phyloP scores from a whole-genome alignment of 2,797 vertebrate genomes.

The Sphaeramia orbicularis region DNA sequence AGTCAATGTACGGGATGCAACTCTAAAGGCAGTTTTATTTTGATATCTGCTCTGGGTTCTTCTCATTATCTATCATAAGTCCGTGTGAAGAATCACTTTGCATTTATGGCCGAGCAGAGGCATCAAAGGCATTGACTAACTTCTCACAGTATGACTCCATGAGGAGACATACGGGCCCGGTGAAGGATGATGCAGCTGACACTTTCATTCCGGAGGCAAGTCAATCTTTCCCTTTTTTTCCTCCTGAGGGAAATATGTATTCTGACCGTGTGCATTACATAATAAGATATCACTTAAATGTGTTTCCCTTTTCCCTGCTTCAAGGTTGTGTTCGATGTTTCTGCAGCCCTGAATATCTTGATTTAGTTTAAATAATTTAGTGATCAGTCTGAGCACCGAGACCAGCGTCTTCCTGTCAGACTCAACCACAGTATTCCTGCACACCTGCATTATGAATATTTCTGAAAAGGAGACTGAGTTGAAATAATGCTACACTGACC shows the following conservation, averaged over 20 bases:
- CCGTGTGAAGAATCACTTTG: constrained; percentile 58
- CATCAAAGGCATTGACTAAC: constrained; percentile 64
- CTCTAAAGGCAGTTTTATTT: constrained; percentile 42
- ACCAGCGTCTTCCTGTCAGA: constrained; percentile 38
- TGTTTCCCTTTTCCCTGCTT: constrained; percentile 25
- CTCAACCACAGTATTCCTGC: constrained; percentile 24
- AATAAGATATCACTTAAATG: constrained; percentile 51
- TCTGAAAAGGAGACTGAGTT: constrained; percentile 4
- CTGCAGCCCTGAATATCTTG: constrained; percentile 34
- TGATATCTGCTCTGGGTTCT: constrained; percentile 37
- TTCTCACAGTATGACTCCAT: constrained; percentile 37
- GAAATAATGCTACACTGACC: neutral
- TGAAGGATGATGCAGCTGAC: constrained; percentile 61
- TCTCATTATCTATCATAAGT: constrained; percentile 59
- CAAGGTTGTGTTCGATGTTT: constrained; percentile 39
- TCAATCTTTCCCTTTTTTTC: constrained; percentile 38
- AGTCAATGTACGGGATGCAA: constrained; percentile 28
- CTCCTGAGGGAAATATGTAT: constrained; percentile 43
- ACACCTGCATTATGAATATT: constrained; percentile 43
- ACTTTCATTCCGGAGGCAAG: constrained; percentile 51
- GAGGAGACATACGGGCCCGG: constrained; percentile 47
- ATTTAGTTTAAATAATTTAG: constrained; percentile 68
- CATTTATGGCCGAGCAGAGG: constrained; percentile 45
- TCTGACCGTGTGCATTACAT: constrained; percentile 55
- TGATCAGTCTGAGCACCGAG: constrained; percentile 37